A percentile compares a stretch with the other conserved stretches of the same genome.
These are phyloP conservation scores for Parazoanthus darwini DNA, from an alignment of 92 coral and sea anemone genomes.

Conservation along the genomic window DNA sequence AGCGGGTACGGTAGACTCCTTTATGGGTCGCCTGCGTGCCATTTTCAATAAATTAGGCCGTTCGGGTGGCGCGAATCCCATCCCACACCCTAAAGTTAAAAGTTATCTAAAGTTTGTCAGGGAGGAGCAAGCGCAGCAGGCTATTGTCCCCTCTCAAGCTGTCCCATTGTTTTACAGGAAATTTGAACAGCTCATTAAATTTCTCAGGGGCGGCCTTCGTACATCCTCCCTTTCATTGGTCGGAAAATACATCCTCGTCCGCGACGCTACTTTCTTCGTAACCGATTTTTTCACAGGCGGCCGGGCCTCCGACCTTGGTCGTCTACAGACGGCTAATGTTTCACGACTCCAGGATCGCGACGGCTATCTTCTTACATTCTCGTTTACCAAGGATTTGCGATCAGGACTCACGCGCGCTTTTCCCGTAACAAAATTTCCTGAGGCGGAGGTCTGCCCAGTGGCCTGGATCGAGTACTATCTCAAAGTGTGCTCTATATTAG, in stretches of 20 bases:
- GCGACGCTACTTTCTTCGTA: constrained; percentile 47
- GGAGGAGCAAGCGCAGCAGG: constrained; percentile 53
- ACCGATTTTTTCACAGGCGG: constrained; percentile 53
- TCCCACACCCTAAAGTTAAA: constrained; percentile 38
- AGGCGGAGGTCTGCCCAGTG: constrained; percentile 26
- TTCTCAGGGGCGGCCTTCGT: constrained; percentile 9
- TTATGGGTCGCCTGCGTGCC: constrained; percentile 16
- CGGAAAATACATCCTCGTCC: constrained; percentile 40
- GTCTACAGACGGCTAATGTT: constrained; percentile 31
- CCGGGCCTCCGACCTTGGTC: constrained; percentile 52
- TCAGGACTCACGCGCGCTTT: constrained; percentile 10
- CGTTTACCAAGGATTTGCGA: constrained; percentile 45
- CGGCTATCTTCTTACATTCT: constrained; percentile 43
- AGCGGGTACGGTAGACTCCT: constrained; percentile 39
- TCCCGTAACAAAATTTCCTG: neutral
- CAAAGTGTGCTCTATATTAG: neutral
- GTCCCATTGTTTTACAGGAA: constrained; percentile 23
- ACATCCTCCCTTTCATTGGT: constrained; percentile 15
- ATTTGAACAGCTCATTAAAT: constrained; percentile 24
- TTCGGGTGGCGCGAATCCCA: constrained; percentile 16
- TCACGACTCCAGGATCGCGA: constrained; percentile 40
- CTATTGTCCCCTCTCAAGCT: constrained; percentile 32
- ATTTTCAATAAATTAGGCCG: constrained; percentile 19
- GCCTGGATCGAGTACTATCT: constrained; percentile 36
- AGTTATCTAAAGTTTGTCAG: constrained; percentile 31